Percentiles rank a stretch among this genome's conserved stretches.
phyloP scores from a whole-genome alignment of 2,888 invertebrate species.

The Deroplatys truncata region DNA sequence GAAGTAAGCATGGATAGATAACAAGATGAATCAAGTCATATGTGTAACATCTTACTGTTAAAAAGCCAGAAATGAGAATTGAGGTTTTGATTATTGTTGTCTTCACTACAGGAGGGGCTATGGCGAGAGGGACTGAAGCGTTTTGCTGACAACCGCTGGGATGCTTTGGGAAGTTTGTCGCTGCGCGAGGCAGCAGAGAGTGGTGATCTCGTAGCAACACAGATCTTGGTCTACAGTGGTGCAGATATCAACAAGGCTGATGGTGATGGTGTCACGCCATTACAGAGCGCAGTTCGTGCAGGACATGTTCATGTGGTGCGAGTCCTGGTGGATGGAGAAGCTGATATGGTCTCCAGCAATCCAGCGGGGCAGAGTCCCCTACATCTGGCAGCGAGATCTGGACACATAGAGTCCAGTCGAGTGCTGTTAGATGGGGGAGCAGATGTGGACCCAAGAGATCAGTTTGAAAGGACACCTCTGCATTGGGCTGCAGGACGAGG shows the following conservation, averaged over 20 bases:
- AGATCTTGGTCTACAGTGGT: not conserved
- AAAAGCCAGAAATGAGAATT: too few species aligned
- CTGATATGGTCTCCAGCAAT: not conserved
- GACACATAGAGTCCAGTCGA: not conserved
- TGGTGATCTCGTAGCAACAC: not conserved
- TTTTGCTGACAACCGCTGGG: not conserved
- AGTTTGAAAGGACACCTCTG: not conserved
- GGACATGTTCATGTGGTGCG: not conserved
- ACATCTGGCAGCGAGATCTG: not conserved
- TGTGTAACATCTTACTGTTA: too few species aligned
- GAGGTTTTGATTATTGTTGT: too few species aligned
- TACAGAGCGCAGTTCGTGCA: not conserved
- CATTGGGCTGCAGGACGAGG: not conserved
- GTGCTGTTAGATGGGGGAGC: not conserved
- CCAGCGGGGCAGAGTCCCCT: not conserved
- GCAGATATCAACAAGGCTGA: not conserved
- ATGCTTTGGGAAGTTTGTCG: not conserved
- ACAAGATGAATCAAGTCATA: too few species aligned
- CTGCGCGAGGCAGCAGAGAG: not conserved
- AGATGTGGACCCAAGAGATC: not conserved
- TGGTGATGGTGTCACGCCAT: not conserved
- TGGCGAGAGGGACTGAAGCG: not conserved
- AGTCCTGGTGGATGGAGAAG: not conserved
- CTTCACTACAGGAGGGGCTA: not conserved
- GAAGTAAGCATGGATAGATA: too few species aligned